phyloP scores from a whole-genome alignment of 2,113 vertebrate species.

The Calyptomena viridis region DNA sequence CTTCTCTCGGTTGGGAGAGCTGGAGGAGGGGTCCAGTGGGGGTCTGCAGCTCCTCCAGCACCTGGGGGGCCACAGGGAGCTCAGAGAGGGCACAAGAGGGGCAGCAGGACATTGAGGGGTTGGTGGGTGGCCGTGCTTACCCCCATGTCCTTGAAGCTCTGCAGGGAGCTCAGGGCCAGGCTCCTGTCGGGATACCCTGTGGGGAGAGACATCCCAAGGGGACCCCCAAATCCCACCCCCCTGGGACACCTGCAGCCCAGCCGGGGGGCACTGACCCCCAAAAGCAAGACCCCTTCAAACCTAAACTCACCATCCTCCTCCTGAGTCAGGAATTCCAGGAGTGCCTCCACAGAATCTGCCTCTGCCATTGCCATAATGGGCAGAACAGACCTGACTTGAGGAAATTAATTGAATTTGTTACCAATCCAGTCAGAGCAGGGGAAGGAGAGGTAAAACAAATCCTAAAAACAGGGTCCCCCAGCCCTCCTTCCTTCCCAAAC shows the following conservation, averaged over 20 bases:
- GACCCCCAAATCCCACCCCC: background rate
- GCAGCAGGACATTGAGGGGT: background rate
- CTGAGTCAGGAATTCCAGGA: constrained; percentile 76
- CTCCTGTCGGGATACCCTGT: constrained; percentile 78
- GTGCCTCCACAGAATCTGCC: background rate
- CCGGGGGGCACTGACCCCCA: background rate
- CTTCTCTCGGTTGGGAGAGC: constrained; percentile 70
- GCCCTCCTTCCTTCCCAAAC: too few relatives aligned
- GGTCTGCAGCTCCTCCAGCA: constrained; percentile 70
- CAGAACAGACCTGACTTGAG: too few relatives aligned
- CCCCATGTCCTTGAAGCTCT: constrained; percentile 86
- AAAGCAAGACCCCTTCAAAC: accelerated
- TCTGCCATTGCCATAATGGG: too few relatives aligned
- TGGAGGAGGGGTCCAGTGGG: constrained; percentile 59
- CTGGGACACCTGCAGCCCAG: background rate
- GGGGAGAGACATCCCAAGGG: background rate
- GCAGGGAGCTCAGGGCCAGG: constrained; percentile 76
- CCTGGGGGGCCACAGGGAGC: constrained; percentile 62
- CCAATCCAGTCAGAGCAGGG: too few relatives aligned
- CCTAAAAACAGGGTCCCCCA: too few relatives aligned
- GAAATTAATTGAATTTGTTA: too few relatives aligned
- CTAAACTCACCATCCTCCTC: constrained; percentile 76
- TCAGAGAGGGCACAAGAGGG: background rate
- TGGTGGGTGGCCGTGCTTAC: constrained; percentile 69
- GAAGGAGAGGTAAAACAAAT: too few relatives aligned